These are phyloP conservation scores for Hetaerina americana DNA, from an alignment of 1,140 invertebrate genomes.

Conservation along the genomic window DNA sequence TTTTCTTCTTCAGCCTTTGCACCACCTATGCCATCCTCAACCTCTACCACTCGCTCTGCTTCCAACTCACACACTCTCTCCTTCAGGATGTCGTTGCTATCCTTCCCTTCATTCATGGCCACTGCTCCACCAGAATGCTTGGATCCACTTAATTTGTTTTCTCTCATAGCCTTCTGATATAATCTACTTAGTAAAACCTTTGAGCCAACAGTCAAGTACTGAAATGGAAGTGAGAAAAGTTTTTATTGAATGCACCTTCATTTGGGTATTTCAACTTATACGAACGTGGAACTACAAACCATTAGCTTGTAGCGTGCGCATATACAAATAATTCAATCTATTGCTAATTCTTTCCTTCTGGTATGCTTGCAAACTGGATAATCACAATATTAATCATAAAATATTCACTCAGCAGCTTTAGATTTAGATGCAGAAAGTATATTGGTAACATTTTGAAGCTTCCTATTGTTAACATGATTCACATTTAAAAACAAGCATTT, in stretches of 20 bases:
- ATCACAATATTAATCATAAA: too few species aligned
- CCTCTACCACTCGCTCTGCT: conserved; percentile 19
- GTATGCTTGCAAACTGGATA: too few species aligned
- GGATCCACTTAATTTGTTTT: conserved; percentile 36
- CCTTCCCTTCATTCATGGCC: conserved; percentile 22
- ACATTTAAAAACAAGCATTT: too few species aligned
- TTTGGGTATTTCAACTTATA: too few species aligned
- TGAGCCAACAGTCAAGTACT: conserved; percentile 52
- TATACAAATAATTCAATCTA: too few species aligned
- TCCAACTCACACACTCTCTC: conserved; percentile 21
- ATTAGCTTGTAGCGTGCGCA: too few species aligned
- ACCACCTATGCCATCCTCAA: conserved; percentile 26
- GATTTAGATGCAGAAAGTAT: too few species aligned
- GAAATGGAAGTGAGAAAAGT: conserved; percentile 16
- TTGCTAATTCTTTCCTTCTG: too few species aligned
- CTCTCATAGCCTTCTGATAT: conserved; percentile 27
- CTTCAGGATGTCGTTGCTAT: conserved; percentile 21
- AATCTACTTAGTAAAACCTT: conserved; percentile 34
- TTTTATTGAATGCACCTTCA: conserved; percentile 15
- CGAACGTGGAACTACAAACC: too few species aligned
- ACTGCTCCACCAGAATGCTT: conserved; percentile 36
- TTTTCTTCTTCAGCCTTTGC: conserved; percentile 23
- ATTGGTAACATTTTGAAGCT: too few species aligned
- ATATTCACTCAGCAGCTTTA: too few species aligned
- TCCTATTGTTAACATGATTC: too few species aligned